A percentile compares a stretch with the other conserved stretches of the same genome.
phyloP scores from a whole-genome alignment of 2,888 invertebrate genomes.

The Brachypterus glaber region DNA sequence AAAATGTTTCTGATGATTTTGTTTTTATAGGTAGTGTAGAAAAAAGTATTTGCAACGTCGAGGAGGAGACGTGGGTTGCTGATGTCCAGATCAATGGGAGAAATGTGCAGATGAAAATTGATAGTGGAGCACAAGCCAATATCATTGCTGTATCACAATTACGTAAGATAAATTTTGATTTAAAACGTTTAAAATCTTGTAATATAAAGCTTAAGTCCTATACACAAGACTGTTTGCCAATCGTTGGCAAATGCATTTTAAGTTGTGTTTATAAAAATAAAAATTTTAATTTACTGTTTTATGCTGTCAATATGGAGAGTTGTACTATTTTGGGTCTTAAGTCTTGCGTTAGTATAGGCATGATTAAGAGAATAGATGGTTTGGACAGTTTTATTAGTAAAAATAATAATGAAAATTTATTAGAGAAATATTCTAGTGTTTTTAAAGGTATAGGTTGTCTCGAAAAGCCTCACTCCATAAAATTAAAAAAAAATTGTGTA shows the following conservation, averaged over 20 bases:
- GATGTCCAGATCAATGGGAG: background rate
- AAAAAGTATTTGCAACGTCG: background rate
- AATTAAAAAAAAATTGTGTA: conserved; percentile 16
- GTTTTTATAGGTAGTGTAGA: background rate
- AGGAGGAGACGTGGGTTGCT: conserved; percentile 1
- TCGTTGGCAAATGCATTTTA: conserved; percentile 12
- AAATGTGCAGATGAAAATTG: conserved; percentile 10
- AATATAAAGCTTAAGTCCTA: conserved; percentile 10
- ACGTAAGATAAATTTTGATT: conserved; percentile 4
- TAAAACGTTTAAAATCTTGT: background rate
- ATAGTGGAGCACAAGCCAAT: conserved; percentile 14
- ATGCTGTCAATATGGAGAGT: conserved; percentile 11
- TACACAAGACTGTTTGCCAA: conserved; percentile 11
- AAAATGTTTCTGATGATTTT: background rate
- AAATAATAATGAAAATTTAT: conserved; percentile 5
- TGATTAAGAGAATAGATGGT: conserved; percentile 11
- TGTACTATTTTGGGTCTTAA: conserved; percentile 10
- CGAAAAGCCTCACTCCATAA: conserved; percentile 15
- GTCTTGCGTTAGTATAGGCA: conserved; percentile 11
- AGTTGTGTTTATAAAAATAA: conserved; percentile 10
- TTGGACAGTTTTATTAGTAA: conserved; percentile 9
- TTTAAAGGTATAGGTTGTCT: conserved; percentile 20
- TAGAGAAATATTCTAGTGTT: conserved; percentile 14
- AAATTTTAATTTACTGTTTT: conserved; percentile 6
- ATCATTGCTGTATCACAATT: conserved; percentile 10